phyloP scores from a whole-genome alignment of 1,140 invertebrate species.

The Drosophila burlai region DNA sequence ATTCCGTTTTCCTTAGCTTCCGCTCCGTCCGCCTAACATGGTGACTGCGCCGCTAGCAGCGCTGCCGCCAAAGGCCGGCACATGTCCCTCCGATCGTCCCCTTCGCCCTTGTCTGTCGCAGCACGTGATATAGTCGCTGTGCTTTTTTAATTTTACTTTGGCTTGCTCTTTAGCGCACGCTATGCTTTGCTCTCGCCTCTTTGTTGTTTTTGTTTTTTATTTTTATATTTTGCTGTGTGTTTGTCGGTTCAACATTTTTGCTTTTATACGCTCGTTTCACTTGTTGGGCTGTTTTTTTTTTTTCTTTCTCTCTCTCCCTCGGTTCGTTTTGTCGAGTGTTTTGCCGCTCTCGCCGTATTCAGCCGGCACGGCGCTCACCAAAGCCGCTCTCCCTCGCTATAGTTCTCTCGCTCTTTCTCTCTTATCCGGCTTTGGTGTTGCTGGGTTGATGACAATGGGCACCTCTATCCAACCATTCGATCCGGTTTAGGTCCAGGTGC shows the following conservation, averaged over 20 bases:
- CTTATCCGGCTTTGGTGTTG: conserved; percentile 26
- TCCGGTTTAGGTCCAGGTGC: conserved; percentile 83
- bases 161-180: conserved; percentile 71
- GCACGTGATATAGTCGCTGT: conserved; percentile 82
- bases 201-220: conserved; percentile 67
- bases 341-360: conserved; percentile 38
- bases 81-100: conserved; percentile 20
- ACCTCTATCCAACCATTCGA: conserved; percentile 61
- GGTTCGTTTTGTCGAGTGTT: conserved; percentile 16
- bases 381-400: conserved; percentile 13
- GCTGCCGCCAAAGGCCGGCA: conserved; percentile 78
- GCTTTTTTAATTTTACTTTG: conserved; percentile 77
- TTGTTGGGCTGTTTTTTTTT: conserved; percentile 81
- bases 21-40: conserved; percentile 28
- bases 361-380: conserved; percentile 46
- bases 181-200: conserved; percentile 63
- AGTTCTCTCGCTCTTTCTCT: conserved; percentile 26
- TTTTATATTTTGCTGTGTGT: conserved; percentile 33
- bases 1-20: conserved; percentile 54
- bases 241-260: conserved; percentile 43
- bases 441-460: conserved; percentile 71
- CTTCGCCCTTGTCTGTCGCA: conserved; percentile 43
- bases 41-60: conserved; percentile 39
- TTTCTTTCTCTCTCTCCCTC: conserved; percentile 32
- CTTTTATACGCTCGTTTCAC: conserved; percentile 66